Conservation (phyloP, 2,888 invertebrate genomes). For the Meghimatium bilineatum region DNA sequence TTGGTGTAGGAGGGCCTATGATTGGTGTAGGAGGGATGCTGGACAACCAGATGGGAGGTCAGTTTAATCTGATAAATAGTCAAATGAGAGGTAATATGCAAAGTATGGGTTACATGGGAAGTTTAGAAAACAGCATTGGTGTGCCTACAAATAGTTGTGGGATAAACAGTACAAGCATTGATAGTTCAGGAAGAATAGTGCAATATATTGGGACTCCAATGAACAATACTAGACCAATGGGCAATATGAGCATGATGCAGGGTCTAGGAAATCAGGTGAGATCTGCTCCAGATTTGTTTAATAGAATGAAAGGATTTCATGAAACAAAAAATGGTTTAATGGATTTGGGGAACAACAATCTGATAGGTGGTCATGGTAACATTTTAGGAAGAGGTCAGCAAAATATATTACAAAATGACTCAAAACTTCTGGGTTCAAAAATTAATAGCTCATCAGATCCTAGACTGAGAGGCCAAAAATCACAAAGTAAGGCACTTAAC, state of each 20-base stretch:
- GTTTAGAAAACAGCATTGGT: conserved; percentile 33
- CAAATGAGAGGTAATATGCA: conserved; percentile 14
- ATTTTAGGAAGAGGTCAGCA: conserved; percentile 4
- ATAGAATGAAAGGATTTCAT: conserved; percentile 15
- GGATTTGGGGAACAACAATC: background rate
- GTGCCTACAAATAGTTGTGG: conserved; percentile 8
- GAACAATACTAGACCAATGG: conserved; percentile 1
- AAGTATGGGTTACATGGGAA: conserved; percentile 34
- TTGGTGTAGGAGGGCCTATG: background rate
- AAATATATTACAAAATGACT: background rate
- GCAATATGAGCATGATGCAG: conserved; percentile 17
- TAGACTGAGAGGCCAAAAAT: conserved; percentile 2
- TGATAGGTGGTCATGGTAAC: background rate
- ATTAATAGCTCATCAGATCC: conserved; percentile 28
- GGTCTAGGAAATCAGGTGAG: background rate
- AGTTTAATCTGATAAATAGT: conserved; percentile 19
- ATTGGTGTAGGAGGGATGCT: background rate
- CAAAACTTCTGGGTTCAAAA: conserved; percentile 9
- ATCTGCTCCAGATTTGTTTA: background rate
- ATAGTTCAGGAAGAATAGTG: background rate
- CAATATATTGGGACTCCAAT: background rate
- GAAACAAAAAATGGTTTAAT: background rate
- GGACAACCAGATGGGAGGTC: conserved; percentile 2
- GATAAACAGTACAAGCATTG: background rate
- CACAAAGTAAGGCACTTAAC: background rate